phyloP scores from a whole-genome alignment of 2,888 invertebrate genomes.

The Psylliodes chrysocephalus region DNA sequence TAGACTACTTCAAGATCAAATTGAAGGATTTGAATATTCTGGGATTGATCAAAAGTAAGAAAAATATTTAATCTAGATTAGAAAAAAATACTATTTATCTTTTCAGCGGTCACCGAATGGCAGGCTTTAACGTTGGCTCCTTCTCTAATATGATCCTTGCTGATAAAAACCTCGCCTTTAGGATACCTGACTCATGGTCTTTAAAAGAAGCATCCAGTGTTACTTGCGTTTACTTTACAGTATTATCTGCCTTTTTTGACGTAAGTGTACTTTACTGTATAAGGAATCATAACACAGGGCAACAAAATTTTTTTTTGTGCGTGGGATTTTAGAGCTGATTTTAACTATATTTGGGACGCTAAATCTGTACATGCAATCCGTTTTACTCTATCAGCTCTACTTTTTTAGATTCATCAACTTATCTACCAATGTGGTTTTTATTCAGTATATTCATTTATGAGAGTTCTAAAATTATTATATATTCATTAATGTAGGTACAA shows the following conservation, averaged over 20 bases:
- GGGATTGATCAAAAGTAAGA: slow-evolving; percentile 62
- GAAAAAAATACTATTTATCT: neutral
- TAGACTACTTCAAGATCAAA: slow-evolving; percentile 72
- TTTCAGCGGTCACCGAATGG: slow-evolving; percentile 53
- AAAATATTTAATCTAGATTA: neutral
- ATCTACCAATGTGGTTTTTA: too few species aligned
- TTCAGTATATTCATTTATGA: too few species aligned
- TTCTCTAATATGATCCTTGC: slow-evolving; percentile 67
- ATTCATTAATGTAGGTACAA: too few species aligned
- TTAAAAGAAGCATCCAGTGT: slow-evolving; percentile 71
- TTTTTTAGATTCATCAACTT: too few species aligned
- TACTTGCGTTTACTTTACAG: slow-evolving; percentile 70
- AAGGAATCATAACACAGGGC: too few species aligned
- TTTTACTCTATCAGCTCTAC: too few species aligned
- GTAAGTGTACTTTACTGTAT: slow-evolving; percentile 48
- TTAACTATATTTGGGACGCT: too few species aligned
- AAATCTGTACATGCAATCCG: too few species aligned
- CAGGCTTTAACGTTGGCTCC: slow-evolving; percentile 65
- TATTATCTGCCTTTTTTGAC: slow-evolving; percentile 46
- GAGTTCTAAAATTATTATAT: too few species aligned
- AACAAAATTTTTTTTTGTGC: too few species aligned
- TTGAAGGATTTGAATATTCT: slow-evolving; percentile 76
- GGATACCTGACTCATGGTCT: slow-evolving; percentile 68
- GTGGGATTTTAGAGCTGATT: too few species aligned
- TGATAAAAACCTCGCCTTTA: slow-evolving; percentile 64